Base-by-base conservation (phyloP, 2,888 invertebrate species). In the Gymnocheta viridis region DNA sequence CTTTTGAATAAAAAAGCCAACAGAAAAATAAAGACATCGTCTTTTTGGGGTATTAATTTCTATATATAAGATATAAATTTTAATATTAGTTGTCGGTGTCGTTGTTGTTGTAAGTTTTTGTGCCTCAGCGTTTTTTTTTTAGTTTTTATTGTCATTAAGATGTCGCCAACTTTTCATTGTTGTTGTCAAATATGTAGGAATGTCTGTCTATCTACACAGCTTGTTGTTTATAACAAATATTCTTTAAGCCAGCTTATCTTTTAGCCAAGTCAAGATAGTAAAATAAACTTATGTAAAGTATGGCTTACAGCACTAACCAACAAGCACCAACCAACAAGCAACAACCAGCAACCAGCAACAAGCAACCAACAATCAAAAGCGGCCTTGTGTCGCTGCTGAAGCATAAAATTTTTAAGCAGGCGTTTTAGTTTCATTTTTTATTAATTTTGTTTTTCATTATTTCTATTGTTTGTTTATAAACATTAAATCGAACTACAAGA, bases 221-320 rank as follows among this genome's bases (percentile, higher is more conserved):
- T 77, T 69, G 56, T 76, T 74, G 69, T 62, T n/a, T 74, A 74
- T 47, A 69, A 82, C 62, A 82, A 76, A 74, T 54, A 82, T 76
- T 69, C 62, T 56, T 82, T 82, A 82, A 82, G 69, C 62, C 81
- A n/a, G 74, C 81, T 82, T 82, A 82, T 76, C 81, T 76, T 62
- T 69, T 62, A 76, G 47, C 54, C 81, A 44, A 76, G 81, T 70
- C 81, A 69, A 76, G 69, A 81, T 70, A 79, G 72, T 47, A 35
- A 44, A 47, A 56, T 72, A 72, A 79, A 72, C 56, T 44, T 47
- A 56, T 79, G 79, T 79, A 72, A 79, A 72, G 70, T 72, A 54
- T 56, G 64, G 64, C 79, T 79, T 76, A 27, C 47, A 76, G 69
- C 62, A 27, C 5, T 19, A 47, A 22, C 51, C 17, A 58, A 58